phyloP scores from a whole-genome alignment of 2,113 vertebrate genomes.

The Zosterops japonicus region DNA sequence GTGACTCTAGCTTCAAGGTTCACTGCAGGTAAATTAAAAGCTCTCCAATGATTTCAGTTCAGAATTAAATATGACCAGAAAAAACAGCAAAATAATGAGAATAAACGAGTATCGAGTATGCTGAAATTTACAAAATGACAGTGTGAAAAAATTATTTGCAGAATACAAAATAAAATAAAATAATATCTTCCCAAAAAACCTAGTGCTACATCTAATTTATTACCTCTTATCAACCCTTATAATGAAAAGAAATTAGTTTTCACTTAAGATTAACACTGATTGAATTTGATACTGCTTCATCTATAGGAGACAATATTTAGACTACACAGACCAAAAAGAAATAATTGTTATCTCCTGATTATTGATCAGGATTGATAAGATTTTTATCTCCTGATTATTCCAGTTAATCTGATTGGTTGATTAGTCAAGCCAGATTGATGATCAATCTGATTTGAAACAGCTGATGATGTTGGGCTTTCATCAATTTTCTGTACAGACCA shows the following conservation, averaged over 20 bases:
- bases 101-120: not conserved
- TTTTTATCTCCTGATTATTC: not conserved
- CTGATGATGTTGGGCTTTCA: not conserved
- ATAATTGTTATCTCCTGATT: not conserved
- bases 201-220: not conserved
- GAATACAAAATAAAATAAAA: not conserved
- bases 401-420: not conserved
- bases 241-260: not conserved
- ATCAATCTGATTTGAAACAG: not conserved
- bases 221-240: not conserved
- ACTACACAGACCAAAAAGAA: not conserved
- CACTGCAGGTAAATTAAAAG: not conserved
- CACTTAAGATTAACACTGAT: not conserved
- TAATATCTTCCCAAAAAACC: not conserved
- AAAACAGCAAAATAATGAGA: not conserved
- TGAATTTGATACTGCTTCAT: not conserved
- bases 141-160: not conserved
- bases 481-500: not conserved
- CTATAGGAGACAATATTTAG: not conserved
- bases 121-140: not conserved
- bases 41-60: not conserved
- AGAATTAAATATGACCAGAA: not conserved
- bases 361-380: not conserved
- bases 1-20: not conserved
- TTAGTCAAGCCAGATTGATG: not conserved